A percentile compares a stretch with the other conserved stretches of the same genome.
Evolutionary conservation across 2,113 vertebrate genomes (phyloP).

Genomic region (Pelvicachromis taeniatus): DNA sequence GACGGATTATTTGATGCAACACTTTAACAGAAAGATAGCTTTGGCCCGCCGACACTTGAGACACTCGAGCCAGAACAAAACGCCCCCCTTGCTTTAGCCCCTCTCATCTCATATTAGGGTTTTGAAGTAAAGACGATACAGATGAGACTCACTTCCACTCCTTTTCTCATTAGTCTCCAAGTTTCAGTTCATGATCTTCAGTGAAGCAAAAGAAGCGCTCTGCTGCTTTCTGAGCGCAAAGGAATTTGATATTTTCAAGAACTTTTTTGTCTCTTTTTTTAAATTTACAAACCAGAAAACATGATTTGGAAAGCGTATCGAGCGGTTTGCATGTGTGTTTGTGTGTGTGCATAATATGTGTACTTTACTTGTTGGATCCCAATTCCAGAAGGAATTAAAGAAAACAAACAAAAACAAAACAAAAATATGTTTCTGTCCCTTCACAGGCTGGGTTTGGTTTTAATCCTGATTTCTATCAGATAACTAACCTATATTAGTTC

Average conservation of each 20-base stretch:
- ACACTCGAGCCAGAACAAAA: neutral
- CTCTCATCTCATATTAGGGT: neutral
- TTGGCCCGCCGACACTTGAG: neutral
- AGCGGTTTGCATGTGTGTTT: neutral
- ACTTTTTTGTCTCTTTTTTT: neutral
- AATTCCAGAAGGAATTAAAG: no score
- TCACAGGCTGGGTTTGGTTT: no score
- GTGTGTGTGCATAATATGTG: no score
- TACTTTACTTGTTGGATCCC: no score
- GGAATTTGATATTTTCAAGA: neutral
- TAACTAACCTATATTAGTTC: no score
- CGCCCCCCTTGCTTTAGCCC: neutral
- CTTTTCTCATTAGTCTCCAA: neutral
- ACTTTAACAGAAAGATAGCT: neutral
- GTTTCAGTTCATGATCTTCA: neutral
- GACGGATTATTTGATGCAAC: slow-evolving; percentile 7
- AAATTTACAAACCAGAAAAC: neutral
- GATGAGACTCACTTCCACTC: neutral
- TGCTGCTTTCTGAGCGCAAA: neutral
- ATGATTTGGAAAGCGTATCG: neutral
- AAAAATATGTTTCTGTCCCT: no score
- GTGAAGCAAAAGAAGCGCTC: neutral
- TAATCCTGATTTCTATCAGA: no score
- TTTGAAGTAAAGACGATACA: neutral
- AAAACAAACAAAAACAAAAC: no score